These are phyloP conservation scores for Tretioscincus oriximinensis DNA, from an alignment of 2,113 vertebrate genomes.

Conservation along the genomic window DNA sequence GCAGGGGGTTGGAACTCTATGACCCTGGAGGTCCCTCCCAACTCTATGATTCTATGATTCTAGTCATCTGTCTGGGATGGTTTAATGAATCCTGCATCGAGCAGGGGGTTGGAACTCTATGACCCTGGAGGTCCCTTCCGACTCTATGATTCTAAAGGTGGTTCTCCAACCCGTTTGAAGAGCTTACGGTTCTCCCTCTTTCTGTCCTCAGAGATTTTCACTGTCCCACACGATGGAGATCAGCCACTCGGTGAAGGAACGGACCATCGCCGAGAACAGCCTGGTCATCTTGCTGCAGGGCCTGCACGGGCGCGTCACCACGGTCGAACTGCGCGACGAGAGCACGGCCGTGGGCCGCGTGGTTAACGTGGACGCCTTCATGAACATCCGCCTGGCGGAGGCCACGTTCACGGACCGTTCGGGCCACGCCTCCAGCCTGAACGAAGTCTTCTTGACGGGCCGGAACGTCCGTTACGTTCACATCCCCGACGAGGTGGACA, in stretches of 20 bases:
- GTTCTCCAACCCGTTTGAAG: too few species aligned
- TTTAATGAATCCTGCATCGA: too few species aligned
- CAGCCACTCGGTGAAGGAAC: slow-evolving; percentile 88
- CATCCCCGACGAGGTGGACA: slow-evolving; percentile 89
- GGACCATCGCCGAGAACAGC: slow-evolving; percentile 94
- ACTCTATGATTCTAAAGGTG: too few species aligned
- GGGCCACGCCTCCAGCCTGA: slow-evolving; percentile 72
- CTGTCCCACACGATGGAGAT: slow-evolving; percentile 69
- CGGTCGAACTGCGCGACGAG: slow-evolving; percentile 91
- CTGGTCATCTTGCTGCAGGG: slow-evolving; percentile 94
- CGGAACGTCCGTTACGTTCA: slow-evolving; percentile 92
- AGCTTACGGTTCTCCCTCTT: neutral
- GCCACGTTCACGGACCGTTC: slow-evolving; percentile 83
- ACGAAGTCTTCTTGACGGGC: slow-evolving; percentile 89
- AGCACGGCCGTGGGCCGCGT: slow-evolving; percentile 82
- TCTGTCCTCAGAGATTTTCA: neutral
- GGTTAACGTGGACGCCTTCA: slow-evolving; percentile 92
- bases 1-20: too few species aligned
- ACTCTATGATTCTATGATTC: too few species aligned
- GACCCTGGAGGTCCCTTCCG: too few species aligned
- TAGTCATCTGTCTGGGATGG: too few species aligned
- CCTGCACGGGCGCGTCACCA: slow-evolving; percentile 84
- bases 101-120: too few species aligned
- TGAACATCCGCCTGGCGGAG: slow-evolving; percentile 88
- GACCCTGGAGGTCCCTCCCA: too few species aligned